Base-by-base conservation (phyloP, 2,888 invertebrate species). In the Antheraea assamensis region DNA sequence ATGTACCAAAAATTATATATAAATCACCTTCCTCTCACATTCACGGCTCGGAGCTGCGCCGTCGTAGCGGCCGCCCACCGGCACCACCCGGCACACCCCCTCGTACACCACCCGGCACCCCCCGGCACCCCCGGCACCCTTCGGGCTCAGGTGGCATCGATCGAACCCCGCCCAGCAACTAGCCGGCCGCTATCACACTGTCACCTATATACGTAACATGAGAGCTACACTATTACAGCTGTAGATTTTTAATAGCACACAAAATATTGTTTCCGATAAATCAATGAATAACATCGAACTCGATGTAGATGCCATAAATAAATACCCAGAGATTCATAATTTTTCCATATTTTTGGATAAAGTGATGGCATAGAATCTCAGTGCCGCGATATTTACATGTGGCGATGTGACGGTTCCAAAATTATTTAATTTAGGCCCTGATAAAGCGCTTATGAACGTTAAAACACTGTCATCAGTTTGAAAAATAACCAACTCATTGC, bases 1-100 rank as follows among this genome's bases (percentile, higher is more conserved):
- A 80, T 81, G 79, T 80, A 77, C 74, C 79, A 81, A 82, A 81
- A 84, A 82, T 84, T 83, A 83, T 83, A 86, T 85, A 80, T 82
- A 73, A 75, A 72, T 73, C 73, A 73, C 75, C 75, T 66, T 47
- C 73, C 73, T 73, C 68, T 71, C 58, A 72, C 73, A 73, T 75
- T 70, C 42, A 35, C 66, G 64, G 71, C 47, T 24, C n/a, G 49
- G 30, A 61, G 24, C 66, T 24, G 52, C 42, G 17, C 58, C 24
- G 24, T 24, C 24, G 13, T 58, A 10, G 24, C 8, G 42, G 13
- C 24, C n/a, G 24, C 58, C 58, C n/a, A 19, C 17, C 47, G 58
- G 75, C 52, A 61, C 76, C 55, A 68, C 71, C 49, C 27, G 30
- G 49, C 72, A 68, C 71, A 10, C 58, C 72, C 74, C 71, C 76